A percentile compares a stretch with the other conserved stretches of the same genome.
Evolutionary conservation across 2,113 vertebrate genomes (phyloP).

Genomic region (Odocoileus hemionus): DNA sequence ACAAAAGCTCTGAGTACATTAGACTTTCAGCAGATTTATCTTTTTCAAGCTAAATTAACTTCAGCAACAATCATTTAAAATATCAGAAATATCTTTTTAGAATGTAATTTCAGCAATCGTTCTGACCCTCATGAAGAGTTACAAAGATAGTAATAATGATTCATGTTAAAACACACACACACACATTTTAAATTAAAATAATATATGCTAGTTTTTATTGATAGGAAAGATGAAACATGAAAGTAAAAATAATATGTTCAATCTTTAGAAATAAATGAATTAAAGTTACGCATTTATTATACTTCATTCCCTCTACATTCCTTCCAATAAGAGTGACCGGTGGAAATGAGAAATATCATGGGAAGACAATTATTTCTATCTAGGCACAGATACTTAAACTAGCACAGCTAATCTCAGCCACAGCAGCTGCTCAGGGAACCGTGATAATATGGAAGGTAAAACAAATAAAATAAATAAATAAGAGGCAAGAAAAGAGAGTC

Average conservation of each 20-base stretch:
- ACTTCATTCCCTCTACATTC: background rate
- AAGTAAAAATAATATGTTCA: background rate
- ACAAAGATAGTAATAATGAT: background rate
- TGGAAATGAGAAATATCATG: background rate
- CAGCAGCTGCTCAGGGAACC: background rate
- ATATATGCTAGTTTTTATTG: background rate
- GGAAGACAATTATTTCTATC: background rate
- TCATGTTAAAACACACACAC: background rate
- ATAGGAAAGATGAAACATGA: background rate
- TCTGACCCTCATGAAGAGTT: background rate
- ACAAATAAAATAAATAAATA: background rate
- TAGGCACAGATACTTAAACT: background rate
- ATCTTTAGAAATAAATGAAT: background rate
- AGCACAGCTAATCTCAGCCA: background rate
- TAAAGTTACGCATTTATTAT: background rate
- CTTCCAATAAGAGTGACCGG: background rate
- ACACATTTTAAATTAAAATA: background rate
- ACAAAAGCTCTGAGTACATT: constrained; percentile 38
- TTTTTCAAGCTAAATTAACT: constrained; percentile 56
- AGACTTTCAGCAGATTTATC: constrained; percentile 14
- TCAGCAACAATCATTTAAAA: constrained; percentile 49
- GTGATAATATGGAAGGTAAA: background rate
- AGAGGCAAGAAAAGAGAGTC: background rate
- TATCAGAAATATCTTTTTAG: constrained; percentile 30
- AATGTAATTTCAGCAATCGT: background rate